Evolutionary conservation across 92 coral and sea anemone genomes (phyloP).

Genomic region (Palythoa heliodiscus): DNA sequence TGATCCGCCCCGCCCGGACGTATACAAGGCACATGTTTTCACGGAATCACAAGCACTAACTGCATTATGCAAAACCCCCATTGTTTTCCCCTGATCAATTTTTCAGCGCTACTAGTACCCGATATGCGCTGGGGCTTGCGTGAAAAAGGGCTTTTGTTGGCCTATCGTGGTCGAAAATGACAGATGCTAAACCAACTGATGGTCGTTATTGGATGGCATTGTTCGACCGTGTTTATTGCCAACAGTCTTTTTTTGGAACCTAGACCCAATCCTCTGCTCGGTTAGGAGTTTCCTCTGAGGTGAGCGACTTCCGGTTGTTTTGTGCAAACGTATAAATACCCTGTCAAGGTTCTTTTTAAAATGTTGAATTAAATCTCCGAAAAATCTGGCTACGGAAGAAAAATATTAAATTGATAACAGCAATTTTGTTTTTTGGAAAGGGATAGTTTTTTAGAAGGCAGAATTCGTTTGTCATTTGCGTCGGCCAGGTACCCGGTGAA

Average conservation of each 20-base stretch:
- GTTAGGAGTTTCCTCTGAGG: constrained; percentile 44
- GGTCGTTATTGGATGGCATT: constrained; percentile 73
- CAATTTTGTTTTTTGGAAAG: too few species aligned
- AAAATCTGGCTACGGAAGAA: too few species aligned
- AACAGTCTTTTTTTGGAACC: constrained; percentile 49
- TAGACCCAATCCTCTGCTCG: constrained; percentile 56
- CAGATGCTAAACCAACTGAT: constrained; percentile 90
- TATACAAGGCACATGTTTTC: constrained; percentile 91
- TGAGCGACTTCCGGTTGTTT: neutral
- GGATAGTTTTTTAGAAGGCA: too few species aligned
- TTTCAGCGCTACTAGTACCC: constrained; percentile 89
- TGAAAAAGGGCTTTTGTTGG: constrained; percentile 93
- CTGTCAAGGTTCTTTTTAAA: neutral
- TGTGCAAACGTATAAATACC: neutral
- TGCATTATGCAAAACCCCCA: constrained; percentile 94
- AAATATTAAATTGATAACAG: too few species aligned
- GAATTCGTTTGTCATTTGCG: too few species aligned
- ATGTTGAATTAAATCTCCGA: neutral
- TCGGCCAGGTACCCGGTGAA: too few species aligned
- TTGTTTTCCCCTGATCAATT: constrained; percentile 92
- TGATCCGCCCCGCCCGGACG: constrained; percentile 97
- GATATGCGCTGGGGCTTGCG: constrained; percentile 88
- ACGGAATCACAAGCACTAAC: constrained; percentile 82
- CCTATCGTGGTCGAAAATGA: constrained; percentile 84
- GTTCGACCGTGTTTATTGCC: constrained; percentile 68